Evolutionary conservation across 2,888 invertebrate species (phyloP).

Genomic region (Apamea anceps): DNA sequence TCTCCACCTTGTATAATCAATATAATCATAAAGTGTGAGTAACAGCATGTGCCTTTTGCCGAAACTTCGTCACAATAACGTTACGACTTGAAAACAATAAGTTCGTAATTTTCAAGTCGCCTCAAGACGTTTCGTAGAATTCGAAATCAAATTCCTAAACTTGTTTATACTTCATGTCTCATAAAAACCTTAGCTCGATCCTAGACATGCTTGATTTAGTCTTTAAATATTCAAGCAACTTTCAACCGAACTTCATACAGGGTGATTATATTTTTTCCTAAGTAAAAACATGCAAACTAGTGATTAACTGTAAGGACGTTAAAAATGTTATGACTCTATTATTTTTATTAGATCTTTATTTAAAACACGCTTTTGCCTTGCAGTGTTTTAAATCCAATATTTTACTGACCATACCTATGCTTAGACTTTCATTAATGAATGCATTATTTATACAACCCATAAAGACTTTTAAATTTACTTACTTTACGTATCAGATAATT

Average conservation of each 20-base stretch:
- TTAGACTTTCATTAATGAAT: conserved; percentile 32
- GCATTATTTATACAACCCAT: conserved; percentile 7
- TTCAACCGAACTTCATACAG: conserved; percentile 74
- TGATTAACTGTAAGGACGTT: conserved; percentile 81
- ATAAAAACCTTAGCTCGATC: conserved; percentile 28
- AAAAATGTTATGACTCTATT: conserved; percentile 81
- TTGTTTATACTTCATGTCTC: conserved; percentile 23
- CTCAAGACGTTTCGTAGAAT: conserved; percentile 1
- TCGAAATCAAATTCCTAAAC: conserved; percentile 10
- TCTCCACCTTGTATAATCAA: not conserved
- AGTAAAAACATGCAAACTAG: conserved; percentile 80
- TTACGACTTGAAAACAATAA: conserved; percentile 17
- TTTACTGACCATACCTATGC: conserved; percentile 34
- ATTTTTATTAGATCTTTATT: conserved; percentile 70
- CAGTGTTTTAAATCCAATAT: conserved; percentile 42
- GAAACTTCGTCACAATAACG: not conserved
- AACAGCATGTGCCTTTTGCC: not conserved
- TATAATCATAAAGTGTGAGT: not conserved
- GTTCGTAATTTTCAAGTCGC: conserved; percentile 23
- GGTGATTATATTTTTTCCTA: conserved; percentile 79
- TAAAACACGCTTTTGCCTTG: conserved; percentile 34
- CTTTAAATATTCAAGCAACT: conserved; percentile 78
- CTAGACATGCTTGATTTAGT: conserved; percentile 70
- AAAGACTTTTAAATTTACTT: conserved; percentile 6
- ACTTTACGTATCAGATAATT: not conserved